Evolutionary conservation across 1,140 invertebrate species (phyloP), one percentile per base, ranked within the genome.

Genomic region (Coptotermes formosanus): DNA sequence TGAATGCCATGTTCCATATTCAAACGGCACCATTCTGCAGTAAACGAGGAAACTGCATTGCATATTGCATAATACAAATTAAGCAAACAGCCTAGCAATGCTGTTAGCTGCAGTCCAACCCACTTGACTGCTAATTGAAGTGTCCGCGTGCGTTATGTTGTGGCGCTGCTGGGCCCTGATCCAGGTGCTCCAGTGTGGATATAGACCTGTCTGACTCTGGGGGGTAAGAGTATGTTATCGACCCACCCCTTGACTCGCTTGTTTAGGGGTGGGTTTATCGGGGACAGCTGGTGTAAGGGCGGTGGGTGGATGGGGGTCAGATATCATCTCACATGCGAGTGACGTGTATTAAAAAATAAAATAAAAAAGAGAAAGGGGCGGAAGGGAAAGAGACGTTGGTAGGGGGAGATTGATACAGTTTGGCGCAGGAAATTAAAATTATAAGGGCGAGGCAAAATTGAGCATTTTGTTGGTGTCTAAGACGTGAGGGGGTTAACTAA

Each of bases 321-420:
- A 64, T 64, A 64, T 64, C 19, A 64, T 64, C 59, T 38, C 43
- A 82, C 83, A 84, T 30, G n/a, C 32, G 82, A 43, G 82, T 45
- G 82, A 83, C 82, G 44, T n/a, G 12, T 83, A 82, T 38, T 23
- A 38, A 44, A 82, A 82, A 82, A 21, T 21, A 44, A 82, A 44
- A 48, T 25, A n/a, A 48, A n/a, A 48, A 84, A 84, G 11, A 52
- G 44, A 16, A 43, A 84, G 25, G 44, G 48, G 14, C 1, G 11
- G 82, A 16, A 84, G 2, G 25, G n/a, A 84, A 43, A 48, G 83
- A 1, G n/a, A 3, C 48, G 83, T 48, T 30, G 38, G 7, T 32
- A 84, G n/a, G 83, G 48, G 82, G 30, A 82, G 82, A 38, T 84
- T 45, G 43, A 30, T 45, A 30, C 43, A 48, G 83, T n/a, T 14